Evolutionary conservation across 2,113 vertebrate species (phyloP).

Genomic region (Camelus dromedarius): DNA sequence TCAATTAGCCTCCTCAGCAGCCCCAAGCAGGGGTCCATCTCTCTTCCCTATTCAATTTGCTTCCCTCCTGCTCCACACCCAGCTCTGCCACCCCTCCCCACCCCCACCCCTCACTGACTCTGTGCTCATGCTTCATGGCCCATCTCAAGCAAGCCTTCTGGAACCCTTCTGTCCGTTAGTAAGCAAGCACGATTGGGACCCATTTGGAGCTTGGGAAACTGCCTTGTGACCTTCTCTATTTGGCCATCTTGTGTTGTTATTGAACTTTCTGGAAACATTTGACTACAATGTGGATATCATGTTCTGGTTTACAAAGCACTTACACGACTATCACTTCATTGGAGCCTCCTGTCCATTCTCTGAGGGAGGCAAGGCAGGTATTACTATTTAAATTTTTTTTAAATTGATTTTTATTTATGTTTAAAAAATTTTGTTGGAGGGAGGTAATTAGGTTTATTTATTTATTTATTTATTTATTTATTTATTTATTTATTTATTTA

Average conservation of each 20-base stretch:
- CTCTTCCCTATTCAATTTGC: not conserved
- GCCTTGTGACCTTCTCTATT: constrained; percentile 1
- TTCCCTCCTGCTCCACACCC: not conserved
- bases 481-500: too few relatives aligned
- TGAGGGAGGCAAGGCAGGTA: not conserved
- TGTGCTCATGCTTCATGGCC: not conserved
- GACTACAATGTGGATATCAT: not conserved
- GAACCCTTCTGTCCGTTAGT: not conserved
- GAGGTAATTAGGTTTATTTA: too few relatives aligned
- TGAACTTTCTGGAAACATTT: constrained; percentile 5
- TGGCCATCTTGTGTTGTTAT: not conserved
- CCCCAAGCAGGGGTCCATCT: not conserved
- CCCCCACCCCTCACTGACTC: not conserved
- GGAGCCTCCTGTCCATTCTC: not conserved
- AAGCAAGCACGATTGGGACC: not conserved
- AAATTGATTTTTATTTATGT: too few relatives aligned
- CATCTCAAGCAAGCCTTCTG: not conserved
- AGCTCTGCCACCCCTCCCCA: not conserved
- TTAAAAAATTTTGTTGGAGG: too few relatives aligned
- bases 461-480: too few relatives aligned
- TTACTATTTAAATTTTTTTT: not conserved
- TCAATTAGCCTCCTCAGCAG: not conserved
- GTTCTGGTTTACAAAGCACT: constrained; percentile 10
- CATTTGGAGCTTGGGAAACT: not conserved
- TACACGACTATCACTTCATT: not conserved